Evolutionary conservation across 1,140 invertebrate species (phyloP).

Genomic region (Drosophila rhopaloa): DNA sequence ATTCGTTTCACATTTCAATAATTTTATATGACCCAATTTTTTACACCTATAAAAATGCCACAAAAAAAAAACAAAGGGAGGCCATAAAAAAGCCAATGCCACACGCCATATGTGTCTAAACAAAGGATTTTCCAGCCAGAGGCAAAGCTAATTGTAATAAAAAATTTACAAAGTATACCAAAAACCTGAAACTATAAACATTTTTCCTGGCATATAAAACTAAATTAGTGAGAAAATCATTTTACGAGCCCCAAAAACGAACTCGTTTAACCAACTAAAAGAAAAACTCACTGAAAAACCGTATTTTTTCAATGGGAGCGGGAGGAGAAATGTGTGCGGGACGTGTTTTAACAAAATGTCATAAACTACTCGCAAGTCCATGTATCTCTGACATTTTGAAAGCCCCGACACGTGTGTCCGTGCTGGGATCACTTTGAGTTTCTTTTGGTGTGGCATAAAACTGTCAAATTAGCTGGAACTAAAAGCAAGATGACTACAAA

Average conservation of each 20-base stretch:
- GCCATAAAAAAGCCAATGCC: constrained; percentile 55
- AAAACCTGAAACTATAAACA: constrained; percentile 72
- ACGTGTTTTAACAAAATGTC: constrained; percentile 76
- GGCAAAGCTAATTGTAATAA: constrained; percentile 67
- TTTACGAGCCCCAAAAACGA: constrained; percentile 58
- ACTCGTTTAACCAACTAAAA: constrained; percentile 32
- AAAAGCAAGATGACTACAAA: constrained; percentile 57
- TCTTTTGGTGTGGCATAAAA: constrained; percentile 67
- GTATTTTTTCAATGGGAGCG: not conserved
- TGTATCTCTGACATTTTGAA: constrained; percentile 74
- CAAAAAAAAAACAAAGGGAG: constrained; percentile 25
- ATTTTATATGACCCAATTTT: constrained; percentile 74
- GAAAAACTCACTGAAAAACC: constrained; percentile 7
- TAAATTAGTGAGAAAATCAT: constrained; percentile 77
- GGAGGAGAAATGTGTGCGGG: constrained; percentile 54
- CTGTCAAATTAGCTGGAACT: constrained; percentile 76
- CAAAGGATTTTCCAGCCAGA: constrained; percentile 65
- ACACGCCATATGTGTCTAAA: constrained; percentile 73
- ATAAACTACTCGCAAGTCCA: constrained; percentile 70
- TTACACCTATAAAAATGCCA: constrained; percentile 76
- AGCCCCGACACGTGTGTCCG: constrained; percentile 67
- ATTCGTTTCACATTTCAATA: constrained; percentile 62
- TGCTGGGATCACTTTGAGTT: constrained; percentile 43
- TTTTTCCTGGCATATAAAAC: constrained; percentile 62
- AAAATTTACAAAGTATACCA: constrained; percentile 34